Base-by-base conservation (phyloP, 2,797 vertebrate genomes). In the Onychomys torridus region DNA sequence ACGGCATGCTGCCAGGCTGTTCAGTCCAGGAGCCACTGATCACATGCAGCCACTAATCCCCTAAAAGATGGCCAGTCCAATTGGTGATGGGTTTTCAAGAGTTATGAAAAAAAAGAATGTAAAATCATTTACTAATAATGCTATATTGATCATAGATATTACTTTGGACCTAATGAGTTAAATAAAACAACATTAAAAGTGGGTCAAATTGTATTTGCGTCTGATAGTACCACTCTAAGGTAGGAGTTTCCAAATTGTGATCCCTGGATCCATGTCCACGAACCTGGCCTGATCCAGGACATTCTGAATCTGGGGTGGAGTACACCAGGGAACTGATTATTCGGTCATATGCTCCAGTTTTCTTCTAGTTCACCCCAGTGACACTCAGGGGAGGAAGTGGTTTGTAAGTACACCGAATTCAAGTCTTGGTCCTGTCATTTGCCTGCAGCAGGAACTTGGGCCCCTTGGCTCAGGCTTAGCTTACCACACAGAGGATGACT, bases 151-250 rank as follows among this genome's bases (percentile, higher is more conserved):
- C 76, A 57, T 49, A 73, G 32, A 91, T 52, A 67, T 23, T 61
- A 55, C 52, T 82, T 94, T 63, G 19, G 83, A 65, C 25, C 55
- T 23, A 81, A 83, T 37, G 21, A 91, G 37, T 63, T 55, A 29
- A 88, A 84, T 43, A 81, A 91, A 78, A 59, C 69, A 90, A 78
- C 40, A 49, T 91, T 91, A 46, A 87, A 93, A 52, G 65, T 61
- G 4, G 29, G 21, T 92, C 16, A 73, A 10, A n/a, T 57, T 69
- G 6, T n/a, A 10, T 83, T 89, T 86, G 34, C 32, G 43, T 3
- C 16, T 14, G 32, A 83, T 40, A 61, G 19, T 1, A n/a, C 34
- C 46, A 13, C 6, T 90, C 14, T 71, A 61, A 67, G 57, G 8
- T 7, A 67, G n/a, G 14, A 65, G 49, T 37, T 77, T 29, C 21